Evolutionary conservation across 2,888 invertebrate genomes (phyloP).

Genomic region (Cataglyphis albicans): DNA sequence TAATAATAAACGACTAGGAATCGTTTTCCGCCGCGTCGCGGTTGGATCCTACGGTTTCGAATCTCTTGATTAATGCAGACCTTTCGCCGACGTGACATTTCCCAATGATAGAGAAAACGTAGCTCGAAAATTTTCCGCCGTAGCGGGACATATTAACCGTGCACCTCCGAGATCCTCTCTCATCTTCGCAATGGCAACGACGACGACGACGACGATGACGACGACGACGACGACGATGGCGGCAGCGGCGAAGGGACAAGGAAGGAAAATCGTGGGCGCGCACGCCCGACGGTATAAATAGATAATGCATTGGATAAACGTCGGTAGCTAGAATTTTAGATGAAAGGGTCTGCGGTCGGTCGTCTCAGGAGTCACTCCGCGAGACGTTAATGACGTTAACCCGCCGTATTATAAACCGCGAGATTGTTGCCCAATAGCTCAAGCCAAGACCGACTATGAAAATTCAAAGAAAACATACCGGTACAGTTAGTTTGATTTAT

Average conservation of each 20-base stretch:
- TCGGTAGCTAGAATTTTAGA: constrained; percentile 74
- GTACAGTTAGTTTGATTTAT: neutral
- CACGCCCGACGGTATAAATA: constrained; percentile 78
- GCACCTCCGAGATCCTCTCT: constrained; percentile 41
- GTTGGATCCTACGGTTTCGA: constrained; percentile 66
- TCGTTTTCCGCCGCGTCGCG: constrained; percentile 57
- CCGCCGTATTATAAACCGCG: constrained; percentile 45
- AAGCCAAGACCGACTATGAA: constrained; percentile 14
- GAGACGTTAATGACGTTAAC: constrained; percentile 74
- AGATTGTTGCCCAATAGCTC: constrained; percentile 38
- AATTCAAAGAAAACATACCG: constrained; percentile 5
- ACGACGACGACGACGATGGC: constrained; percentile 7
- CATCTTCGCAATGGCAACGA: constrained; percentile 42
- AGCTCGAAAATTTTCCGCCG: constrained; percentile 72
- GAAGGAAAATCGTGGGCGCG: constrained; percentile 51
- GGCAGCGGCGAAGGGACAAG: constrained; percentile 3
- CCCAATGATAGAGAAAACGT: constrained; percentile 75
- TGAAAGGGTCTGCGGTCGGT: constrained; percentile 72
- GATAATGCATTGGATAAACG: constrained; percentile 80
- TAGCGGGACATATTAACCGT: constrained; percentile 34
- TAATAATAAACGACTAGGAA: constrained; percentile 79
- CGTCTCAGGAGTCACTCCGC: constrained; percentile 59
- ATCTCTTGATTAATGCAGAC: constrained; percentile 74
- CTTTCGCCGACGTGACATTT: constrained; percentile 73
- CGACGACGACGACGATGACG: constrained; percentile 8